A percentile compares a stretch with the other conserved stretches of the same genome.
phyloP scores from a whole-genome alignment of 2,888 invertebrate genomes.

The Meghimatium bilineatum region DNA sequence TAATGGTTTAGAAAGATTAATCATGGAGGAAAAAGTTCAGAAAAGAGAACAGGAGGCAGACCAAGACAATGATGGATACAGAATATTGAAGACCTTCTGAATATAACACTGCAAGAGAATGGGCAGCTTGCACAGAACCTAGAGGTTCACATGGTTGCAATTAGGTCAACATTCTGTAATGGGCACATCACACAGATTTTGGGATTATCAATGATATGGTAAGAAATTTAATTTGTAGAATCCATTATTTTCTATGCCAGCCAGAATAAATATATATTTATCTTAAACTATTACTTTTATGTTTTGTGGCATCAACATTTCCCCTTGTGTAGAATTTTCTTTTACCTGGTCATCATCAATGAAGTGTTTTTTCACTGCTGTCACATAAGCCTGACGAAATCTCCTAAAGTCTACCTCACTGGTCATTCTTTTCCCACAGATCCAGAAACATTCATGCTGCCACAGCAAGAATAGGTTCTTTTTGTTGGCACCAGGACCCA shows the following conservation, averaged over 20 bases:
- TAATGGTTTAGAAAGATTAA: background rate
- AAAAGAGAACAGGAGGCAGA: background rate
- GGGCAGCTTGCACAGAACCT: background rate
- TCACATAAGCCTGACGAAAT: slow-evolving; percentile 73
- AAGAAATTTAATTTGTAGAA: too few species aligned
- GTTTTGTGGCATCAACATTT: background rate
- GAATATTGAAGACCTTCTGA: background rate
- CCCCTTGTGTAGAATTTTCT: background rate
- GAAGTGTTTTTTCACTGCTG: slow-evolving; percentile 76
- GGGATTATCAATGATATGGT: background rate
- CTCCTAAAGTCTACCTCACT: slow-evolving; percentile 74
- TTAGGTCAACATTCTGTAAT: too few species aligned
- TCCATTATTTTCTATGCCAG: background rate
- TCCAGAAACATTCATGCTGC: slow-evolving; percentile 77
- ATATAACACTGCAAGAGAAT: background rate
- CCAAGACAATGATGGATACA: background rate
- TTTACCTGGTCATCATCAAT: slow-evolving; percentile 73
- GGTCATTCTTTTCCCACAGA: slow-evolving; percentile 75
- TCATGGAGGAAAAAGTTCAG: background rate
- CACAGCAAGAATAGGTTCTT: slow-evolving; percentile 74
- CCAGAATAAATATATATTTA: background rate
- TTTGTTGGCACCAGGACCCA: slow-evolving; percentile 68
- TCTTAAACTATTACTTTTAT: background rate
- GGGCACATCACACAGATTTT: background rate
- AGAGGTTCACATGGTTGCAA: too few species aligned